These are phyloP conservation scores for Crioceris asparagi DNA, from an alignment of 2,888 invertebrate genomes.

Conservation along the genomic window DNA sequence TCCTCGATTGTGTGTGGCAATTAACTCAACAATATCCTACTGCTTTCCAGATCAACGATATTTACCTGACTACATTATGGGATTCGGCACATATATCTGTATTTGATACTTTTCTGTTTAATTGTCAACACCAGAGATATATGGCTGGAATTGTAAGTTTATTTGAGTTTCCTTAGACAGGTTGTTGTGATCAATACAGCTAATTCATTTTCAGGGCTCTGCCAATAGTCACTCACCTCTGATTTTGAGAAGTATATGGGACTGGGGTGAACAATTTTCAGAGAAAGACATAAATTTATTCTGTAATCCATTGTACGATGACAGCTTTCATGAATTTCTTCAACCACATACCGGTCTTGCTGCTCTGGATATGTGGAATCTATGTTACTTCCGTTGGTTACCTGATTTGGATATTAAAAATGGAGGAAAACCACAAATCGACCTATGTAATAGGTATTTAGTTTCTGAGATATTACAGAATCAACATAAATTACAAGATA, in stretches of 20 bases:
- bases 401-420: slow-evolving; percentile 66
- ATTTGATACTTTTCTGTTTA: slow-evolving; percentile 89
- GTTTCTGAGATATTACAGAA: slow-evolving; percentile 40
- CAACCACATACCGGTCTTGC: slow-evolving; percentile 45
- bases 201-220: slow-evolving; percentile 39
- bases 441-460: slow-evolving; percentile 39
- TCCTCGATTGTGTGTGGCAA: slow-evolving; percentile 92
- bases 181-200: too few species aligned
- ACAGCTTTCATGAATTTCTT: slow-evolving; percentile 32
- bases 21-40: slow-evolving; percentile 77
- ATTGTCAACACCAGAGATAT: slow-evolving; percentile 66
- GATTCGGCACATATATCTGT: slow-evolving; percentile 79
- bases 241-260: slow-evolving; percentile 72
- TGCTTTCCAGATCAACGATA: slow-evolving; percentile 86
- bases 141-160: slow-evolving; percentile 52
- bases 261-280: slow-evolving; percentile 80
- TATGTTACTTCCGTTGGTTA: slow-evolving; percentile 86
- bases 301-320: slow-evolving; percentile 69
- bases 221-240: slow-evolving; percentile 36
- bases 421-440: slow-evolving; percentile 54
- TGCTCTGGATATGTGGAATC: slow-evolving; percentile 67
- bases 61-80: slow-evolving; percentile 86
- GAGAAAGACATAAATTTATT: slow-evolving; percentile 74
- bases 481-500: slow-evolving; percentile 27
- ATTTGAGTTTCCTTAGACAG: slow-evolving; percentile 10